A percentile compares a stretch with the other conserved stretches of the same genome.
Evolutionary conservation across 1,140 invertebrate genomes (phyloP).

Genomic region (Drosophila grimshawi): DNA sequence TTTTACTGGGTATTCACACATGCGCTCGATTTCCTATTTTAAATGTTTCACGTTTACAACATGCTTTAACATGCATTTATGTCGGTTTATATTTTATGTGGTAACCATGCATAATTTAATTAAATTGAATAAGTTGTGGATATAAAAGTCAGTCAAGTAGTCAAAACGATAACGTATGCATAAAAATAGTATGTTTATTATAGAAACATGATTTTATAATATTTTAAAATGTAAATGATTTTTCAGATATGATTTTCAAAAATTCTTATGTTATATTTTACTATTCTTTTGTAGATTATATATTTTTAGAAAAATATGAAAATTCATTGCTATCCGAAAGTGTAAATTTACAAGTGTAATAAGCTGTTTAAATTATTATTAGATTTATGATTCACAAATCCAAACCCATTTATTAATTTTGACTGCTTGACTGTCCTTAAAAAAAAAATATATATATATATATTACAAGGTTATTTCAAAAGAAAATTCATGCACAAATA

Average conservation of each 20-base stretch:
- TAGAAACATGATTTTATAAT: no score
- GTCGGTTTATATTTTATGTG: background rate
- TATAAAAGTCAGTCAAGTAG: constrained; percentile 26
- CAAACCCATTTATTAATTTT: background rate
- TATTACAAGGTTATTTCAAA: background rate
- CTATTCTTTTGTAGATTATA: no score
- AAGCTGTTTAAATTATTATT: no score
- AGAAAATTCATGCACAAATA: constrained; percentile 30
- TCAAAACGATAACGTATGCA: constrained; percentile 3
- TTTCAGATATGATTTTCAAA: no score
- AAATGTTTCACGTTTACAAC: constrained; percentile 25
- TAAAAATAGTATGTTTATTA: no score
- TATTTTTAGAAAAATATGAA: no score
- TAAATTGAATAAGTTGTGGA: background rate
- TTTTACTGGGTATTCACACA: constrained; percentile 21
- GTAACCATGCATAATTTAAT: constrained; percentile 14
- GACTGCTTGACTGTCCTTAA: constrained; percentile 20
- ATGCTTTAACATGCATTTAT: constrained; percentile 41
- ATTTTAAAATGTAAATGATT: no score
- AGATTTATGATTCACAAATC: no score
- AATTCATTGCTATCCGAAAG: no score
- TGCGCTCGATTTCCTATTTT: constrained; percentile 11
- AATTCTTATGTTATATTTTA: no score
- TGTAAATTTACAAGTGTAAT: no score
- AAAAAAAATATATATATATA: background rate